Evolutionary conservation across 2,888 invertebrate species (phyloP), one percentile per base, ranked within the genome.

Genomic region (Hipparchia sbordonii): DNA sequence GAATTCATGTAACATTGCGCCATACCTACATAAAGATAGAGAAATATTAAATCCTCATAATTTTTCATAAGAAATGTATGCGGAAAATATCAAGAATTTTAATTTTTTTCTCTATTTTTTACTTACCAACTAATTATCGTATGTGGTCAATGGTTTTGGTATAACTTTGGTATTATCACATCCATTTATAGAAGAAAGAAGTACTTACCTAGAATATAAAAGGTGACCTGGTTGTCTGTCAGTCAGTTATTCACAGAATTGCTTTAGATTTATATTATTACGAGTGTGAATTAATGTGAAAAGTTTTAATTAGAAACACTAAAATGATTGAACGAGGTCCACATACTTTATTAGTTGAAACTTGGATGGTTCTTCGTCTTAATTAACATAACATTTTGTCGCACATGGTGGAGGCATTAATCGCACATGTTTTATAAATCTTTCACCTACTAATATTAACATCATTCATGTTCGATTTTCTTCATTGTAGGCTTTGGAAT

Each of bases 401-500:
- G 69, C 61, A 61, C 61, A 60, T 13, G 75, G 73, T 73, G 75
- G 71, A 60, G 75, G 73, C 45, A 61, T 70, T 67, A 69, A 65
- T 61, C n/a, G 71, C 71, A 73, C 75, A 62, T 69, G 69, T 69
- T 39, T 39, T 69, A 59, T 51, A 51, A 39, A 12, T 82, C 79
- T 83, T 46, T 85, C 90, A 85, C 84, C 77, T 89, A 92, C 91
- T 93, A 93, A 92, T 92, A 89, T 86, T 86, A 89, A 89, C 90
- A 88, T 87, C 89, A 89, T 90, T 91, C 92, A 93, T 92, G 85
- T 87, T 85, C 83, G 90, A 86, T 93, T 92, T 92, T 93, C 90
- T 91, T 91, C 90, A 89, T 94, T 94, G 87, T 94, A 96, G 96
- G 95, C 95, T 84, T 94, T 96, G 94, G 96, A 96, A 94, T 95